Conservation (phyloP, 2,888 invertebrate genomes). For the Yponomeuta malinellus region DNA sequence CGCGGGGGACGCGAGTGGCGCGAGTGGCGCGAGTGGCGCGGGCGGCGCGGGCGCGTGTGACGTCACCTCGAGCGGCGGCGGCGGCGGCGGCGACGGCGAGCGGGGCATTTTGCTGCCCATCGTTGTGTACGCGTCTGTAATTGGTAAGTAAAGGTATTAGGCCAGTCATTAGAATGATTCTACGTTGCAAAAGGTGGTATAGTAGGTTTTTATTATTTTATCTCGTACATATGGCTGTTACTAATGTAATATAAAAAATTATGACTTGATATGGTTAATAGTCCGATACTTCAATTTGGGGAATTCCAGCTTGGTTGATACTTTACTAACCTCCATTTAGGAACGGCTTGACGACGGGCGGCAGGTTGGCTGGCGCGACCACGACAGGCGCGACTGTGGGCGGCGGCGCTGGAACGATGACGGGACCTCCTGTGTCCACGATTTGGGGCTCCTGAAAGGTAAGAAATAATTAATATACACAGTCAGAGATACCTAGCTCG, state of each 20-base stretch:
- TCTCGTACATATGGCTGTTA: too few species aligned
- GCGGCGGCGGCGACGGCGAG: conserved; percentile 51
- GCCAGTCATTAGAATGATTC: too few species aligned
- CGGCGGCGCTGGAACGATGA: conserved; percentile 35
- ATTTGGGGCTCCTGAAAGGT: conserved; percentile 55
- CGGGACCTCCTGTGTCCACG: conserved; percentile 46
- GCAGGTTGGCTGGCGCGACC: conserved; percentile 53
- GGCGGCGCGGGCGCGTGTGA: conserved; percentile 32
- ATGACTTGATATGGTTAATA: background rate
- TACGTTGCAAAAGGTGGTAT: too few species aligned
- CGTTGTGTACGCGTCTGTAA: conserved; percentile 65
- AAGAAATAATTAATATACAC: background rate
- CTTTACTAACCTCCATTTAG: conserved; percentile 62
- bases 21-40: conserved; percentile 20
- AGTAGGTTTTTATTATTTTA: background rate
- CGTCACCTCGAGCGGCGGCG: conserved; percentile 21
- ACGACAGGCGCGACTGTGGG: conserved; percentile 33
- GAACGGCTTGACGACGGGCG: conserved; percentile 68
- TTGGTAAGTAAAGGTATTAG: background rate
- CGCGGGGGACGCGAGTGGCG: conserved; percentile 16
- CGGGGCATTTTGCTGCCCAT: conserved; percentile 62
- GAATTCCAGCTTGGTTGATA: background rate
- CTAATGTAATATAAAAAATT: too few species aligned
- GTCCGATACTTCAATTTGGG: background rate
- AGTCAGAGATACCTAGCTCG: too few species aligned